Base-by-base conservation (phyloP, 2,113 vertebrate genomes). In the Plecotus auritus region DNA sequence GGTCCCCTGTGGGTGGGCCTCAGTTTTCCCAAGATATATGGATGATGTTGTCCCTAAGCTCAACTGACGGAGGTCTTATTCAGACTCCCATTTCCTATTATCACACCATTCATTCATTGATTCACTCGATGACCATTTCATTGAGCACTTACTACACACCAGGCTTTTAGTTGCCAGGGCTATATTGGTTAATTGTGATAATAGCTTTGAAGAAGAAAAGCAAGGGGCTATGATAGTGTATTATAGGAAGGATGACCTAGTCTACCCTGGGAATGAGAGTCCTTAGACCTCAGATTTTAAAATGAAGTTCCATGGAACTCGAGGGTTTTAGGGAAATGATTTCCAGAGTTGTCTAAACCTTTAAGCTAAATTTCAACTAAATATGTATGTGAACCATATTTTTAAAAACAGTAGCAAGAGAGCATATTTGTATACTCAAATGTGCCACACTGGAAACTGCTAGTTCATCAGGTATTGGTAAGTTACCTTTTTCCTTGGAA, bases 341-440 rank as follows among this genome's bases (percentile, higher is more conserved):
- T 77, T 87, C 37, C 82, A 93, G 88, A 90, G 85, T 85, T 61
- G 77, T 45, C 59, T 64, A 89, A 94, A 49, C 8, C 42, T 87
- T 93, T 76, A 88, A 80, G 49, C 81, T 93, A 85, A 96, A 88
- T 81, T 72, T 78, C 30, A 94, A 77, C 88, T 74, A 93, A 93
- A 76, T 87, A 26, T 73, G 77, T 86, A 72, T 69, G 26, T 80
- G n/a, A 23, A 80, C 20, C 35, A 26, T 26, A 37, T 56, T 26
- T 80, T 93, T n/a, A 40, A 95, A 91, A 73, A 37, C 8, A 64
- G 28, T n/a, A 67, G 59, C 18, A 82, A 64, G 61, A 64, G 61
- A 82, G 18, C 28, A 86, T 26, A 23, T 4, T 49, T 12, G 4
- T 59, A 40, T 72, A 78, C 11, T 80, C 30, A 59, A 54, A 61